These are phyloP conservation scores for Drosophila mettleri DNA, from an alignment of 2,888 invertebrate genomes.

Conservation along the genomic window DNA sequence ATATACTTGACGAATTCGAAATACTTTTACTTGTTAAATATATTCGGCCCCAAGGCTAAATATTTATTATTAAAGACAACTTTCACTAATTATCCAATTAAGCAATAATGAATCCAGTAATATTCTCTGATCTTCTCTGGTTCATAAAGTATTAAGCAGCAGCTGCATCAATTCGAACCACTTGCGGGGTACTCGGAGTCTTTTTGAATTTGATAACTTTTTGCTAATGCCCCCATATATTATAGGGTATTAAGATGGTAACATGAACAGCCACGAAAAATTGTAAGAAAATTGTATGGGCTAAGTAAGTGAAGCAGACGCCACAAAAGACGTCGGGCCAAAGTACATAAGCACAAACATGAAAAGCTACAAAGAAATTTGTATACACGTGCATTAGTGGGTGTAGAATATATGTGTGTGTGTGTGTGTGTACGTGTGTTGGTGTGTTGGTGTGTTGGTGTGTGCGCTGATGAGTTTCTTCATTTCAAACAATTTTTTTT, in stretches of 20 bases:
- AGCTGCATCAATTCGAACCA: no score
- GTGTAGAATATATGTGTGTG: slow-evolving; percentile 7
- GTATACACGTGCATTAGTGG: slow-evolving; percentile 75
- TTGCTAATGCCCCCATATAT: neutral
- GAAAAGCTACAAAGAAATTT: slow-evolving; percentile 78
- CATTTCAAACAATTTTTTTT: slow-evolving; percentile 37
- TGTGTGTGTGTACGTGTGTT: slow-evolving; percentile 14
- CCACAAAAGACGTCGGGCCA: slow-evolving; percentile 66
- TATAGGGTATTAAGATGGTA: slow-evolving; percentile 44
- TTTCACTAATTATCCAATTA: neutral
- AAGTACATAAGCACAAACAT: slow-evolving; percentile 64
- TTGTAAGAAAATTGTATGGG: slow-evolving; percentile 73
- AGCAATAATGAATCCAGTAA: no score
- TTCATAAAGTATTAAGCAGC: no score
- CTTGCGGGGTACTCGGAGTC: no score
- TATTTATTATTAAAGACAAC: neutral
- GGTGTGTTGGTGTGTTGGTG: slow-evolving; percentile 12
- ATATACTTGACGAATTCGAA: neutral
- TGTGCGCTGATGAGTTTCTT: slow-evolving; percentile 70
- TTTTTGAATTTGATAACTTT: neutral
- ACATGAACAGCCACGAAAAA: slow-evolving; percentile 68
- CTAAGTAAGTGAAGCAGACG: slow-evolving; percentile 73
- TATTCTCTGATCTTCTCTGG: no score
- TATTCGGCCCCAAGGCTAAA: neutral
- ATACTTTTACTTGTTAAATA: neutral